phyloP scores from a whole-genome alignment of 2,888 invertebrate species.

The Nudaria mundana region DNA sequence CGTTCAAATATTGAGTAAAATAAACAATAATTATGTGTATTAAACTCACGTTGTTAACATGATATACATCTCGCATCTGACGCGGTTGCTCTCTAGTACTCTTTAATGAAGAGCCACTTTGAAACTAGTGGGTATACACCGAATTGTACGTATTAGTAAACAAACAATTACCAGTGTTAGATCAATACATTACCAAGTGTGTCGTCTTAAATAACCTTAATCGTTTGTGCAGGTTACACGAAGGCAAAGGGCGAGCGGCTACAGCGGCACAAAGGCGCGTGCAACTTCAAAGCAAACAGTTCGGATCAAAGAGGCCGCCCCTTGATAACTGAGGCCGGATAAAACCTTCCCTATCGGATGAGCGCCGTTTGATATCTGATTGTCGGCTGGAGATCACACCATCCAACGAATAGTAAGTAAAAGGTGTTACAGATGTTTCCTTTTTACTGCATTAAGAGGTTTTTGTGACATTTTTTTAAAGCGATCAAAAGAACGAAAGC shows the following conservation, averaged over 20 bases:
- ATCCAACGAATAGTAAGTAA: slow-evolving; percentile 41
- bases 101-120: too few species aligned
- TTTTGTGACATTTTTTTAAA: slow-evolving; percentile 30
- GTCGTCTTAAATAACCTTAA: slow-evolving; percentile 44
- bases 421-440: slow-evolving; percentile 48
- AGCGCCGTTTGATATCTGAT: slow-evolving; percentile 66
- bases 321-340: slow-evolving; percentile 58
- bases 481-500: slow-evolving; percentile 27
- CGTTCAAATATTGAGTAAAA: too few species aligned
- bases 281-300: slow-evolving; percentile 59
- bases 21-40: too few species aligned
- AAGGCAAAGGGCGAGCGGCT: slow-evolving; percentile 31
- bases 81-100: too few species aligned
- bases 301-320: slow-evolving; percentile 59
- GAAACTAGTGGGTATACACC: too few species aligned
- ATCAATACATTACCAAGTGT: too few species aligned
- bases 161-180: too few species aligned
- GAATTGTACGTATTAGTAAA: too few species aligned
- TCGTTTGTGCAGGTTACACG: slow-evolving; percentile 56
- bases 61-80: too few species aligned
- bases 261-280: slow-evolving; percentile 49
- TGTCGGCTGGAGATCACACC: slow-evolving; percentile 58
- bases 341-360: slow-evolving; percentile 52
- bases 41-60: too few species aligned
- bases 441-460: slow-evolving; percentile 26